Evolutionary conservation across 2,113 vertebrate genomes (phyloP).

Genomic region (Entomyzon cyanotis): DNA sequence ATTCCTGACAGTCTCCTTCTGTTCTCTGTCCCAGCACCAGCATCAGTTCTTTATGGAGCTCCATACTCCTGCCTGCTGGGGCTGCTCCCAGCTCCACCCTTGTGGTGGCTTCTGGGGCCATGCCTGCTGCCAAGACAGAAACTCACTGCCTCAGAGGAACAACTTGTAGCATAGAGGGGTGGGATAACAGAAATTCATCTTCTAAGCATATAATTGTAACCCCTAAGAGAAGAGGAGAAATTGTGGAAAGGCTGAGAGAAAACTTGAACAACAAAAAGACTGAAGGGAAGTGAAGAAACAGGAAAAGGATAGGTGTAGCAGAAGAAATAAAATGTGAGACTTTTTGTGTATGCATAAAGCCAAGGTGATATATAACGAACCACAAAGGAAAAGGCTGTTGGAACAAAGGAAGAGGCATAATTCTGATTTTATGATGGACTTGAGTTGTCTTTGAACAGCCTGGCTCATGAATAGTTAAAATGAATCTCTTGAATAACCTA

Average conservation of each 20-base stretch:
- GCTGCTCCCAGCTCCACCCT: background rate
- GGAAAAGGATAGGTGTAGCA: background rate
- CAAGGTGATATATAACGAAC: background rate
- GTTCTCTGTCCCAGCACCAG: background rate
- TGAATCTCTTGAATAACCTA: conserved; percentile 2
- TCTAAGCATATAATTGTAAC: background rate
- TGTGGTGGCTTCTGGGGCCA: background rate
- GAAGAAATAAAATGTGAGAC: background rate
- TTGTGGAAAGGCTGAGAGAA: background rate
- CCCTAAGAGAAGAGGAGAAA: background rate
- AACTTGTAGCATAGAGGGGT: fast-evolving
- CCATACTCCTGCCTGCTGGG: background rate
- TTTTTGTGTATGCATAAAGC: background rate
- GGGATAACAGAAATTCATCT: background rate
- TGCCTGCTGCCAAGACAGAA: background rate
- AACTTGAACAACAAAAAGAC: background rate
- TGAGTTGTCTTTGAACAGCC: background rate
- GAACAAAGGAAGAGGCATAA: background rate
- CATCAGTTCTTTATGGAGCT: background rate
- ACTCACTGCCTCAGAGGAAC: background rate
- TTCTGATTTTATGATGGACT: background rate
- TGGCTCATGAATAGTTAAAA: conserved; percentile 9
- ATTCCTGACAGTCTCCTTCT: background rate
- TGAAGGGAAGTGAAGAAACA: background rate
- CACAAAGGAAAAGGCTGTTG: background rate